Evolutionary conservation across 2,797 vertebrate genomes (phyloP), one percentile per base, ranked within the genome.

Genomic region (Rallus crepitans): DNA sequence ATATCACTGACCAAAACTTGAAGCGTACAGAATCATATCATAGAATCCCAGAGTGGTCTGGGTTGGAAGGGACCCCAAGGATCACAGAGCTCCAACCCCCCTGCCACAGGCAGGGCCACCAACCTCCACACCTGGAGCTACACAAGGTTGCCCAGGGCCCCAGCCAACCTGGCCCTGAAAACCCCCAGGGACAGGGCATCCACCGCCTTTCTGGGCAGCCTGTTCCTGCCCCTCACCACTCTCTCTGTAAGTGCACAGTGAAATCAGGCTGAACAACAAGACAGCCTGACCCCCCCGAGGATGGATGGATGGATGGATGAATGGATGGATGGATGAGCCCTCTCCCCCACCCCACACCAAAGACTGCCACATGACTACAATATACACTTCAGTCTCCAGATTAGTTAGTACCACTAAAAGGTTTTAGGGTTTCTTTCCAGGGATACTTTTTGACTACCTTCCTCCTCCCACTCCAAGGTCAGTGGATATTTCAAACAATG

Each of bases 301-400:
- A 42, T 42, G 42, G 17, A 40, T 40, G 42, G 42, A 45, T 19
- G 42, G 42, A 45, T 45, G 42, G 42, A 42, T 42, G 42, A 16
- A 42, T 42, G 42, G 28, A 30, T 3, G 35, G 64, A 37, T 0
- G 40, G 6, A 48, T 0, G 20, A 80, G 35, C 52, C 59, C 45
- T 21, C 13, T 65, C 16, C 53, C 30, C n/a, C 21, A 57, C 4
- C 45, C 71, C 63, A 40, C 0, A 16, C 73, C 59, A 11, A 31
- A 19, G 37, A 25, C 47, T 52, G 60, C 14, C 76, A 35, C 42
- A 40, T 3, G n/a, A 39, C 40, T 76, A 48, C 66, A 33, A 45
- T 10, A 23, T 11, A 2, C 1, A 9, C 77, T 81, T 64, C 2
- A 77, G 45, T 33, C 33, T 60, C 48, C 19, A 2, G 0, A 33